Evolutionary conservation across 2,797 vertebrate species (phyloP).

Genomic region (Anas georgica): DNA sequence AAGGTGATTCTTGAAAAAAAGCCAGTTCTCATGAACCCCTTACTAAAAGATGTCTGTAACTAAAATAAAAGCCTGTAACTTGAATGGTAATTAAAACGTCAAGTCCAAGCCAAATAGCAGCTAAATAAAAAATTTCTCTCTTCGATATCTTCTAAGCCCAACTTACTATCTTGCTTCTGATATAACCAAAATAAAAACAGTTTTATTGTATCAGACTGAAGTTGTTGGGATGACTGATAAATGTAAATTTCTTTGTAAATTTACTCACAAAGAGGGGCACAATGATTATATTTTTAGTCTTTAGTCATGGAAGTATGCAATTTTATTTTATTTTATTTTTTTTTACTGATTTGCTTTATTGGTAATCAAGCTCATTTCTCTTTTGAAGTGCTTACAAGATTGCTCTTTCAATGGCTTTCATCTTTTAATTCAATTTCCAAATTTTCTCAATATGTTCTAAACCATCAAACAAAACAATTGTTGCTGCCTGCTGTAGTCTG

Average conservation of each 20-base stretch:
- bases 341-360: not conserved
- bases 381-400: not conserved
- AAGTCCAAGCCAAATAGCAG: not conserved
- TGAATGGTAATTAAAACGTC: not conserved
- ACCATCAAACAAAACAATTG: not conserved
- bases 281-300: not conserved
- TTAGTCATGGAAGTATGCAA: not conserved
- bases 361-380: not conserved
- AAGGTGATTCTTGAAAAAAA: not conserved
- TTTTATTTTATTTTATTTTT: not conserved
- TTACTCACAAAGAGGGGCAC: not conserved
- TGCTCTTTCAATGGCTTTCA: constrained; percentile 9
- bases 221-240: not conserved
- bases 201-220: not conserved
- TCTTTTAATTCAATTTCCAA: constrained; percentile 2
- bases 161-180: not conserved
- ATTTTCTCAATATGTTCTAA: constrained; percentile 28
- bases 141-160: not conserved
- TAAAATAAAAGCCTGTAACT: not conserved
- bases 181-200: not conserved
- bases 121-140: not conserved
- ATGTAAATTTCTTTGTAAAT: not conserved
- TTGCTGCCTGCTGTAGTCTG: not conserved
- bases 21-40: not conserved
- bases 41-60: not conserved